These are phyloP conservation scores for Cygnus olor DNA, from an alignment of 2,797 vertebrate genomes.

Conservation along the genomic window DNA sequence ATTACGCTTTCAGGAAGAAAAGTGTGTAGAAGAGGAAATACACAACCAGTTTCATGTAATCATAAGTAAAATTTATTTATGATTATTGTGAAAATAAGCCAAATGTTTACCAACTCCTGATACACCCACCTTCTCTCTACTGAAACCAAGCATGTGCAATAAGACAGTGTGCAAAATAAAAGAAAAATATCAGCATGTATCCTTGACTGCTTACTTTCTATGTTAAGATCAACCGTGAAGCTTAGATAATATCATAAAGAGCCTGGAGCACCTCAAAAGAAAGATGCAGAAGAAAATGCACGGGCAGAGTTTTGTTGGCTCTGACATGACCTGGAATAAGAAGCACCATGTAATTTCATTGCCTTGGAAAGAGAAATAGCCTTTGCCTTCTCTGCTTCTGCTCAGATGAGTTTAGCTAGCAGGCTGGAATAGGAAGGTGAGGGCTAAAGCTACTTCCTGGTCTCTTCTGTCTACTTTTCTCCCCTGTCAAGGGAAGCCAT, in stretches of 20 bases:
- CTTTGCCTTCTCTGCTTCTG: neutral
- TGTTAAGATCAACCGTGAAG: neutral
- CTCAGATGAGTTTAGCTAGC: neutral
- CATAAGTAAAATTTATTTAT: neutral
- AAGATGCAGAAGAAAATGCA: neutral
- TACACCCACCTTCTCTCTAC: neutral
- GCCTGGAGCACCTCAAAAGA: neutral
- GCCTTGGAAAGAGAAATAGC: neutral
- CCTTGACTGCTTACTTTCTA: neutral
- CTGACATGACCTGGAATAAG: neutral
- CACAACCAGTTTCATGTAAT: neutral
- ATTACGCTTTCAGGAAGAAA: neutral
- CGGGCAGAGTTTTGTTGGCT: neutral
- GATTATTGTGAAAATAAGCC: neutral
- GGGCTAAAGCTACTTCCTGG: neutral
- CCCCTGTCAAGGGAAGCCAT: rapidly evolving
- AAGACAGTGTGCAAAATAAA: neutral
- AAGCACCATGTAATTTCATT: neutral
- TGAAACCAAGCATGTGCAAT: neutral
- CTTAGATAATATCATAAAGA: neutral
- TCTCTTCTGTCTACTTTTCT: neutral
- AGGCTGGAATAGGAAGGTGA: neutral
- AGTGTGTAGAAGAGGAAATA: neutral
- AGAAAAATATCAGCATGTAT: neutral
- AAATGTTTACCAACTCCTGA: neutral